These are phyloP conservation scores for Harmothoe impar DNA, from an alignment of 2,888 invertebrate genomes.

Conservation along the genomic window DNA sequence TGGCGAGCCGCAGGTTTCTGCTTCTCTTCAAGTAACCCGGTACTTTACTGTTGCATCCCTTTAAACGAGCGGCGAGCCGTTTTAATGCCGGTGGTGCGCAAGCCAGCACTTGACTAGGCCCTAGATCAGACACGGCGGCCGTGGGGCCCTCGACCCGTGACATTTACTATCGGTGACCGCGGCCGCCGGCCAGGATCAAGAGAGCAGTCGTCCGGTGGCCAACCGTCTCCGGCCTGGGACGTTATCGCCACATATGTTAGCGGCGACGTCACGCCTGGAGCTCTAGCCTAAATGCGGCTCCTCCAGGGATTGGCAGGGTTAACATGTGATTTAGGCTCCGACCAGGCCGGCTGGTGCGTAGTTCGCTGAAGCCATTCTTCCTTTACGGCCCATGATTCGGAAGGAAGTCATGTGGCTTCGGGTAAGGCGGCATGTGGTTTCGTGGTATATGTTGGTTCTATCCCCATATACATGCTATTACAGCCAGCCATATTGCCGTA, in stretches of 20 bases:
- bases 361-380: background rate
- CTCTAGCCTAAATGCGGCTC: background rate
- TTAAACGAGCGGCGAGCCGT: background rate
- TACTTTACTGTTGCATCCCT: background rate
- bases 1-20: background rate
- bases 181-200: slow-evolving; percentile 1
- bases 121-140: background rate
- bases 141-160: slow-evolving; percentile 19
- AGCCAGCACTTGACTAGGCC: background rate
- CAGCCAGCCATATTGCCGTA: no score
- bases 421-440: background rate
- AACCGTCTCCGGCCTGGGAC: background rate
- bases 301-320: background rate
- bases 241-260: slow-evolving; percentile 39
- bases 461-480: no score
- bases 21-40: background rate
- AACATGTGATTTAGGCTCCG: background rate
- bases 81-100: background rate
- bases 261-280: background rate
- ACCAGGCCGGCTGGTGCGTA: background rate
- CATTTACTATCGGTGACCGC: slow-evolving; percentile 39
- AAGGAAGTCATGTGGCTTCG: slow-evolving; percentile 25
- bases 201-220: background rate
- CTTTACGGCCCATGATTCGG: slow-evolving; percentile 10
- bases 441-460: background rate